Percentiles rank a stretch among this genome's conserved stretches.
These are phyloP conservation scores for Bombus sylvicola DNA, from an alignment of 1,140 invertebrate species.

Conservation along the genomic window DNA sequence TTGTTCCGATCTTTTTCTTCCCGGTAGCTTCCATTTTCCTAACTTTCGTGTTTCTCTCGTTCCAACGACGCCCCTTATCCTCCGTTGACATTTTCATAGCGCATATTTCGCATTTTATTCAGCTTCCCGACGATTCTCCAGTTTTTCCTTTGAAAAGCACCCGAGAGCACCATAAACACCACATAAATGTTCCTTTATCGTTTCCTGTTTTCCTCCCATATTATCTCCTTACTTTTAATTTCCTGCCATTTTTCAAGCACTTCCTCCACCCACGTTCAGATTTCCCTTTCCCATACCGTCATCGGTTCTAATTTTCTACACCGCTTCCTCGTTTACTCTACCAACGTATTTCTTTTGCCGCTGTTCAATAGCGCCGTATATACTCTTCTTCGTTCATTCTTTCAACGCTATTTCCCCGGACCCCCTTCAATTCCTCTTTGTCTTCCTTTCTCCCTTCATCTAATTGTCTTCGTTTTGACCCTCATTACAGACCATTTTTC, in stretches of 20 bases:
- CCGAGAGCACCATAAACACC: neutral
- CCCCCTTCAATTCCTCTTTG: no score
- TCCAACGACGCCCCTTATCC: neutral
- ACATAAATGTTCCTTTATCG: slow-evolving; percentile 7
- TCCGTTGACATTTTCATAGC: slow-evolving; percentile 6
- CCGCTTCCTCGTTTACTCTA: neutral
- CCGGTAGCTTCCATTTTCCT: neutral
- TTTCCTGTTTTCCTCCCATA: neutral
- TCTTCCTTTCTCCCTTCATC: neutral
- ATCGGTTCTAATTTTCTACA: slow-evolving; percentile 27
- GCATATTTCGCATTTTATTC: neutral
- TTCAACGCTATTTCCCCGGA: no score
- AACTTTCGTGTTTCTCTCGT: no score
- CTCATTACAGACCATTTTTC: slow-evolving; percentile 23
- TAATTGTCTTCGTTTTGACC: slow-evolving; percentile 32
- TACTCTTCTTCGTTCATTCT: neutral
- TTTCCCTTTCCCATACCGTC: neutral
- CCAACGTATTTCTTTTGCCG: neutral
- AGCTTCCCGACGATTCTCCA: neutral
- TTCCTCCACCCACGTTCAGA: neutral
- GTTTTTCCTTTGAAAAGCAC: neutral
- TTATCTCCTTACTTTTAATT: neutral
- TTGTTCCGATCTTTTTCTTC: neutral
- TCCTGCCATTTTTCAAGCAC: slow-evolving; percentile 4
- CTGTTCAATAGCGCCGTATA: neutral